Percentiles rank a stretch among this genome's conserved stretches.
Conservation (phyloP, 2,113 vertebrate genomes). For the Saccopteryx bilineata region DNA sequence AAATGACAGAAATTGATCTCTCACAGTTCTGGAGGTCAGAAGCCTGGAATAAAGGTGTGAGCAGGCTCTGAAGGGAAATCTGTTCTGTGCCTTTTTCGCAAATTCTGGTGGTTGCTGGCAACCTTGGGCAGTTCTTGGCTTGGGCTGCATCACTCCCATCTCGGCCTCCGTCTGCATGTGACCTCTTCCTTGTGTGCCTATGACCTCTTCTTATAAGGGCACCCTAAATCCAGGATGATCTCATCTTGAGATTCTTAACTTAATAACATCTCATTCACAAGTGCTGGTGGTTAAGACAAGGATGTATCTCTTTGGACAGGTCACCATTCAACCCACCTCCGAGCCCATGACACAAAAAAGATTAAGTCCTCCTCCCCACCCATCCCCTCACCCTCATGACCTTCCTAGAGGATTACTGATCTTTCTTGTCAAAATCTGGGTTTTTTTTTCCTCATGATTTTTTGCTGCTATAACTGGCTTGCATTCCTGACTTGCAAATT, state of each 20-base stretch:
- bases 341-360: neutral
- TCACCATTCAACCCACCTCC: too few relatives aligned
- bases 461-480: neutral
- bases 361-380: neutral
- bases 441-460: neutral
- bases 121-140: neutral
- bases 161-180: neutral
- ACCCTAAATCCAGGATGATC: neutral
- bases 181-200: neutral
- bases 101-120: rapidly evolving
- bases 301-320: neutral
- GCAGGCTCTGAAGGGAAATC: neutral
- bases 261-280: neutral
- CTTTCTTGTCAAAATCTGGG: neutral
- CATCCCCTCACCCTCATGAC: rapidly evolving
- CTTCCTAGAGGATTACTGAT: neutral
- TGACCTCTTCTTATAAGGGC: neutral
- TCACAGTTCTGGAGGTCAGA: neutral
- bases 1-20: neutral
- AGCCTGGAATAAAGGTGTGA: neutral
- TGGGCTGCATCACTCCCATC: rapidly evolving
- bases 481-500: neutral
- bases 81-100: rapidly evolving
- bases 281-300: neutral
- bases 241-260: neutral